A percentile compares a stretch with the other conserved stretches of the same genome.
Conservation (phyloP, 2,888 invertebrate species). For the Drosophila mercatorum region DNA sequence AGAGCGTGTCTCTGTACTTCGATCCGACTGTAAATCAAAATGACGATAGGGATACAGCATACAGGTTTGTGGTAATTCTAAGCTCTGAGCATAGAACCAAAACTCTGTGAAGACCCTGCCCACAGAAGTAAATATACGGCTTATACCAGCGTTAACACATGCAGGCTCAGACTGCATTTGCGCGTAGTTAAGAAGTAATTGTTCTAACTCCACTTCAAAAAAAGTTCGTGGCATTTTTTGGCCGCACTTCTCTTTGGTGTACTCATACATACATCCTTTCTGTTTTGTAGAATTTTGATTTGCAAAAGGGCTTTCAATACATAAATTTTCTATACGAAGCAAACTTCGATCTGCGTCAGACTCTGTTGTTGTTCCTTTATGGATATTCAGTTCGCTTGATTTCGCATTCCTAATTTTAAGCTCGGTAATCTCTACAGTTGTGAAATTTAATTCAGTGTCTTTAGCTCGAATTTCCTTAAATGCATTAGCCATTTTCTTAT, state of each 20-base stretch:
- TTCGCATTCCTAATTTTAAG: slow-evolving; percentile 75
- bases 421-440: slow-evolving; percentile 73
- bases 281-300: not conserved
- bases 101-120: slow-evolving; percentile 79
- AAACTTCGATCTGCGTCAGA: slow-evolving; percentile 35
- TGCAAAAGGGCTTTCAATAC: slow-evolving; percentile 27
- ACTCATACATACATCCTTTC: slow-evolving; percentile 55
- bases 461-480: slow-evolving; percentile 77
- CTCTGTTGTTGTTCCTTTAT: slow-evolving; percentile 50
- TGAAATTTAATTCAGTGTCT: slow-evolving; percentile 75
- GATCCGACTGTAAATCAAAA: slow-evolving; percentile 59
- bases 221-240: slow-evolving; percentile 66
- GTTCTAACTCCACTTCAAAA: slow-evolving; percentile 78
- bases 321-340: slow-evolving; percentile 62
- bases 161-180: slow-evolving; percentile 60
- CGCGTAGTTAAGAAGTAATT: slow-evolving; percentile 71
- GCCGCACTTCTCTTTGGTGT: slow-evolving; percentile 41
- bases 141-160: slow-evolving; percentile 4
- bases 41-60: slow-evolving; percentile 72
- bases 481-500: slow-evolving; percentile 76
- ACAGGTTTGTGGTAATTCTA: slow-evolving; percentile 76
- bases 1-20: slow-evolving; percentile 14
- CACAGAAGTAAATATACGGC: slow-evolving; percentile 56
- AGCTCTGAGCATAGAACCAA: slow-evolving; percentile 77
- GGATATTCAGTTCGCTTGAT: slow-evolving; percentile 42